Conservation (phyloP, 2,113 vertebrate species). For the Riparia riparia region DNA sequence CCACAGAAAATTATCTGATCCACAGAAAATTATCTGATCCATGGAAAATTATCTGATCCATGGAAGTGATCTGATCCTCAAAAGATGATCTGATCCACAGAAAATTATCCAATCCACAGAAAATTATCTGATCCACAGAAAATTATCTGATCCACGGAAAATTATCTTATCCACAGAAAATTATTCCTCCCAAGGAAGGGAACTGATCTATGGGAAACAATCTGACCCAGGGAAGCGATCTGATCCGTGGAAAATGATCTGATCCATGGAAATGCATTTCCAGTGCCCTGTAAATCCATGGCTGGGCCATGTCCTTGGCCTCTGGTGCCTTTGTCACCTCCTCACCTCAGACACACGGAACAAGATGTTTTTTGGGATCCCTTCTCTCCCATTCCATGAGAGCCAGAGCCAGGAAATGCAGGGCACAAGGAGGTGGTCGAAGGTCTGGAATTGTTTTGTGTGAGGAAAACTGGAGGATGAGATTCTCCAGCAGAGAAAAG, state of each 20-base stretch:
- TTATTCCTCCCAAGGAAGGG: rapidly evolving
- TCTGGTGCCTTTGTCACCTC: not conserved
- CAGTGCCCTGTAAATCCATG: not conserved
- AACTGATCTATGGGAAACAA: not conserved
- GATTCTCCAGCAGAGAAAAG: not conserved
- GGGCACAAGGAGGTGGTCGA: not conserved
- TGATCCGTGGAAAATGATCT: not conserved
- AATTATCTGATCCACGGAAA: not conserved
- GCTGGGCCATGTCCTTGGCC: not conserved
- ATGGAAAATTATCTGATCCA: not conserved
- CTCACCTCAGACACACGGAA: not conserved
- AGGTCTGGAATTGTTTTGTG: not conserved
- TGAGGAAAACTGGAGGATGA: not conserved
- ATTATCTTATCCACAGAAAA: not conserved
- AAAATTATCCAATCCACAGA: rapidly evolving
- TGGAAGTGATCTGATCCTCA: not conserved
- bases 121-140: not conserved
- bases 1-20: too few species aligned
- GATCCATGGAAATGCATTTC: not conserved
- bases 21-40: not conserved
- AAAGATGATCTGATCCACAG: not conserved
- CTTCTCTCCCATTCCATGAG: too few species aligned
- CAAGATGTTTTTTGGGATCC: not conserved
- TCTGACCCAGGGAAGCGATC: not conserved
- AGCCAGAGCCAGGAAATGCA: not conserved